These are phyloP conservation scores for Petrocephalus zakoni DNA, from an alignment of 2,113 vertebrate genomes.

Conservation along the genomic window DNA sequence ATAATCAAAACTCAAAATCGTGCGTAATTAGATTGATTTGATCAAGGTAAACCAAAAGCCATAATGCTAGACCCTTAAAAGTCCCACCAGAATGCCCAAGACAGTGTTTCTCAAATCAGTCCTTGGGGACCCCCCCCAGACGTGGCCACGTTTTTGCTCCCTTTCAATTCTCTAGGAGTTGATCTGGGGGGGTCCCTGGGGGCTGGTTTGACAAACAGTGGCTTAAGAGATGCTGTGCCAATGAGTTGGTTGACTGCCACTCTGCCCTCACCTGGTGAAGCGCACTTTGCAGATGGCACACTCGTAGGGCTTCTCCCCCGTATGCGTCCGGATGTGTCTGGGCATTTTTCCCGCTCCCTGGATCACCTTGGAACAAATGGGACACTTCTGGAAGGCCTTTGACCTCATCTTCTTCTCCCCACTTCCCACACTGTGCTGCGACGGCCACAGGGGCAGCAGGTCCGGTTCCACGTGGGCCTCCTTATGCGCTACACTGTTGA, in stretches of 20 bases:
- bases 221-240: background rate
- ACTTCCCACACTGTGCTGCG: constrained; percentile 37
- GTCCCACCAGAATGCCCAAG: no score
- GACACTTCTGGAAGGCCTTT: constrained; percentile 98
- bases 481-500: constrained; percentile 72
- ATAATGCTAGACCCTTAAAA: background rate
- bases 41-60: background rate
- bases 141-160: no score
- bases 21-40: no score
- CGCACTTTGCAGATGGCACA: constrained; percentile 84
- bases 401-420: constrained; percentile 91
- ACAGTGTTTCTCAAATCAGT: no score
- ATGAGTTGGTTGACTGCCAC: background rate
- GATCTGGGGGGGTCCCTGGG: no score
- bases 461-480: constrained; percentile 58
- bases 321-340: constrained; percentile 96
- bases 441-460: constrained; percentile 76
- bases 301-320: constrained; percentile 95
- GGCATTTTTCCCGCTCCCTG: constrained; percentile 85
- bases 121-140: no score
- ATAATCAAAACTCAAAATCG: no score
- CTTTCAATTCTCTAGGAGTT: no score
- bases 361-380: constrained; percentile 97
- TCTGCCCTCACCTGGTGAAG: constrained; percentile 65
- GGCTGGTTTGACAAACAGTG: background rate